Evolutionary conservation across 2,888 invertebrate species (phyloP).

Genomic region (Agonopterix alstromeriana): DNA sequence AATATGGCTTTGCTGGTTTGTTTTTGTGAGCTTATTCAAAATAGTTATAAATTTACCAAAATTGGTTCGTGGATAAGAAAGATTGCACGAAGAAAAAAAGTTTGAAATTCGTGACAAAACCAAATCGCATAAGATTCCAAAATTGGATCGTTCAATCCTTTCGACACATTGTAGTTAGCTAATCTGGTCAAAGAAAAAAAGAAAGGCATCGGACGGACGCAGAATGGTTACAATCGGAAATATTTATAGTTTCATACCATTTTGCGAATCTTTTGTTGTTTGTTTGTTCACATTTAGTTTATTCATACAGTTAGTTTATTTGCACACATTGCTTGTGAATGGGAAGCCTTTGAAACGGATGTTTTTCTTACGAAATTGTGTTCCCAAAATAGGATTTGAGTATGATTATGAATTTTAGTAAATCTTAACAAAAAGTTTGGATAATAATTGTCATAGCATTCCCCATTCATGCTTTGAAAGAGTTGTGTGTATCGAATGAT

Average conservation of each 20-base stretch:
- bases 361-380: slow-evolving; percentile 55
- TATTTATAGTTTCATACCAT: slow-evolving; percentile 50
- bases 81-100: not conserved
- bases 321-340: slow-evolving; percentile 52
- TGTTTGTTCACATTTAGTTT: slow-evolving; percentile 68
- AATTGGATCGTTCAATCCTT: slow-evolving; percentile 31
- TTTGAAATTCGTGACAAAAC: slow-evolving; percentile 16
- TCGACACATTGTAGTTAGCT: slow-evolving; percentile 21
- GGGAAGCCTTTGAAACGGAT: slow-evolving; percentile 48
- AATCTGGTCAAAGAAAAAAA: slow-evolving; percentile 24
- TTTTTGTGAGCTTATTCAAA: slow-evolving; percentile 28
- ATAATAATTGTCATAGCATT: slow-evolving; percentile 23
- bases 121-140: slow-evolving; percentile 17
- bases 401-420: slow-evolving; percentile 27
- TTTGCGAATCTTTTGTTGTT: slow-evolving; percentile 31
- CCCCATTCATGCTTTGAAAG: slow-evolving; percentile 1
- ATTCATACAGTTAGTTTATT: slow-evolving; percentile 48
- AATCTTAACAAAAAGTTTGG: slow-evolving; percentile 18
- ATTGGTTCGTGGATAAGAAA: too few species aligned
- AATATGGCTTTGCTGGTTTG: slow-evolving; percentile 44
- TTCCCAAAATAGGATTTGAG: slow-evolving; percentile 32
- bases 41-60: not conserved
- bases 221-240: slow-evolving; percentile 42
- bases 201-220: slow-evolving; percentile 19
- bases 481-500: slow-evolving; percentile 1